Conservation (phyloP, 2,797 vertebrate species). For the Phoebastria nigripes region DNA sequence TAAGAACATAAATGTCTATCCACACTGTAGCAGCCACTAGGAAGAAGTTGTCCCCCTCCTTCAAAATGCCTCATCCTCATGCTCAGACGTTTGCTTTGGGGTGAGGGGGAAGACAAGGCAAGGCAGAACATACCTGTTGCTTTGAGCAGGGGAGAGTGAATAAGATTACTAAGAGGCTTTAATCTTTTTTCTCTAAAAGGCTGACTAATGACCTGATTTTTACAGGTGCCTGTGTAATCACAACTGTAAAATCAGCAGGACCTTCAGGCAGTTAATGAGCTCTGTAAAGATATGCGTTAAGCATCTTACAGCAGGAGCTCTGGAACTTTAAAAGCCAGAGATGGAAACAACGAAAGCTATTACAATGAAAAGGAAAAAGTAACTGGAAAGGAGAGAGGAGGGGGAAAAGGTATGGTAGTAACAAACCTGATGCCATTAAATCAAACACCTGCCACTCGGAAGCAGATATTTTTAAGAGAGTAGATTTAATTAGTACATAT, state of each 20-base stretch:
- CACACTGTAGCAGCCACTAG: not conserved
- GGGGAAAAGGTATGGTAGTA: not conserved
- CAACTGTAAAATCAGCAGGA: not conserved
- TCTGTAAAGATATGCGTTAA: not conserved
- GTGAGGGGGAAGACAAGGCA: not conserved
- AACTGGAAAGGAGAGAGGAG: not conserved
- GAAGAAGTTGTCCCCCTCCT: not conserved
- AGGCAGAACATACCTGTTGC: not conserved
- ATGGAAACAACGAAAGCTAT: not conserved
- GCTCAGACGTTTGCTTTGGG: not conserved
- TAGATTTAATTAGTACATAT: not conserved
- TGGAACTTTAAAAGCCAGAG: not conserved
- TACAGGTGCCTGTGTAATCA: not conserved
- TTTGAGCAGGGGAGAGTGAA: not conserved
- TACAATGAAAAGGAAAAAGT: not conserved
- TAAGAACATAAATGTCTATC: not conserved
- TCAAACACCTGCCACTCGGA: not conserved
- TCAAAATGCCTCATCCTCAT: not conserved
- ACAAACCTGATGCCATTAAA: not conserved
- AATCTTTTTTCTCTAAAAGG: not conserved
- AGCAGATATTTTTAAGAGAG: not conserved
- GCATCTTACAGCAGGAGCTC: not conserved
- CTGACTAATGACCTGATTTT: not conserved
- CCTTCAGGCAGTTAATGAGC: not conserved
- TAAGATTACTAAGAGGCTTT: not conserved